phyloP scores from a whole-genome alignment of 2,113 vertebrate genomes.

The Nycticorax nycticorax region DNA sequence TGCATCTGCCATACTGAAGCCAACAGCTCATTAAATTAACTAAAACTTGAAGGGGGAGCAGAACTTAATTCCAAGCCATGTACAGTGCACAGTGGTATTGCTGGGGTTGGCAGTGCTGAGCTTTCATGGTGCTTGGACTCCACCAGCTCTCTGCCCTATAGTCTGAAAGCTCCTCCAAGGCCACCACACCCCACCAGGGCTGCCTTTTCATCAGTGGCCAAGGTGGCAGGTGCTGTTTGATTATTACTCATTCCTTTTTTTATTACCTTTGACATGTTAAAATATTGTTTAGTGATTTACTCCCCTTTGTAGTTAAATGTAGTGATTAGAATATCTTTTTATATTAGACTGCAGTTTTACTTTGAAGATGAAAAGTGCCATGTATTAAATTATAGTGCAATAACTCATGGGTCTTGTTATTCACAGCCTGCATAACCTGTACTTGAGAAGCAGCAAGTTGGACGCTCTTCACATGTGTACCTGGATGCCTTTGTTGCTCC shows the following conservation, averaged over 20 bases:
- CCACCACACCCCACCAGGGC: no score
- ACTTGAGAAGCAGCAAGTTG: background rate
- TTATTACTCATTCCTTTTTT: background rate
- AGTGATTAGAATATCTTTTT: conserved; percentile 8
- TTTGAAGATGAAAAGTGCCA: background rate
- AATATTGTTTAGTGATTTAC: conserved; percentile 22
- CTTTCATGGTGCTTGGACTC: background rate
- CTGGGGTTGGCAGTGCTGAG: background rate
- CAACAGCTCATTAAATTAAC: background rate
- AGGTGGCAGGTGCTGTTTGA: background rate
- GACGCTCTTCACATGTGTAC: background rate
- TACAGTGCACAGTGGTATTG: background rate
- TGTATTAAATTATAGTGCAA: background rate
- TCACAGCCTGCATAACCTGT: background rate
- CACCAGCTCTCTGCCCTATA: background rate
- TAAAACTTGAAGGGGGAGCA: background rate
- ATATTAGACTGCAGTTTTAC: background rate
- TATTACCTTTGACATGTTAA: background rate
- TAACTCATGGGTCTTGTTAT: background rate
- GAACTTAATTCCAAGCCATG: background rate
- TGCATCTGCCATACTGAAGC: background rate
- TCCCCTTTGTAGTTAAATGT: conserved; percentile 11
- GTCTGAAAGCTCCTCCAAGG: background rate
- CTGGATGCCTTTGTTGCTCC: background rate
- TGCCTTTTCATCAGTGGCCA: background rate